phyloP scores from a whole-genome alignment of 2,113 vertebrate species.

The Alethe castanea region DNA sequence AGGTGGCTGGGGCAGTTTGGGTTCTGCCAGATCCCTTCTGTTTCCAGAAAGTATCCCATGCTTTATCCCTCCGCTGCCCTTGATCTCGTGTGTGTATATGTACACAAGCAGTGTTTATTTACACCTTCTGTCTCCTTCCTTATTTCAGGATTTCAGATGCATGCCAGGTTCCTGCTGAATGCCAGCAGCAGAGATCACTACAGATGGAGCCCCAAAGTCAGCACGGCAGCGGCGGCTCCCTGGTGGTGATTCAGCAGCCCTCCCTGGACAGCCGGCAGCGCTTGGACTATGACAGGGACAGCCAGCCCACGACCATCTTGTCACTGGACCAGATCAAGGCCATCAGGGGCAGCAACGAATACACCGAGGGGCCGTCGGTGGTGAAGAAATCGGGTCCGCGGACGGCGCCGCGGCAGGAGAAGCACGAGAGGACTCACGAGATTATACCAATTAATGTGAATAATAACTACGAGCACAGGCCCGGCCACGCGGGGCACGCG shows the following conservation, averaged over 20 bases:
- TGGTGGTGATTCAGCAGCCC: constrained; percentile 89
- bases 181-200: constrained; percentile 86
- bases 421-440: constrained; percentile 94
- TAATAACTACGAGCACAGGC: constrained; percentile 85
- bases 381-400: constrained; percentile 79
- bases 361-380: constrained; percentile 91
- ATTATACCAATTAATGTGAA: constrained; percentile 92
- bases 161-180: constrained; percentile 89
- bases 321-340: constrained; percentile 98
- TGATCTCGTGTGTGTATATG: neutral
- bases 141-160: constrained; percentile 92
- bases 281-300: constrained; percentile 86
- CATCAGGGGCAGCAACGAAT: constrained; percentile 94
- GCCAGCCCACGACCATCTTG: constrained; percentile 82
- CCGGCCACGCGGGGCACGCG: constrained; percentile 58
- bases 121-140: neutral
- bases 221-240: constrained; percentile 85
- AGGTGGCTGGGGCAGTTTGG: constrained; percentile 56
- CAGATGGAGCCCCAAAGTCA: constrained; percentile 96
- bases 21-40: constrained; percentile 13
- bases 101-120: neutral
- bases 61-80: constrained; percentile 26
- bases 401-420: constrained; percentile 82
- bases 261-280: constrained; percentile 83
- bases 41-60: neutral